Base-by-base conservation (phyloP, 2,113 vertebrate species). In the Paracanthobrama guichenoti region DNA sequence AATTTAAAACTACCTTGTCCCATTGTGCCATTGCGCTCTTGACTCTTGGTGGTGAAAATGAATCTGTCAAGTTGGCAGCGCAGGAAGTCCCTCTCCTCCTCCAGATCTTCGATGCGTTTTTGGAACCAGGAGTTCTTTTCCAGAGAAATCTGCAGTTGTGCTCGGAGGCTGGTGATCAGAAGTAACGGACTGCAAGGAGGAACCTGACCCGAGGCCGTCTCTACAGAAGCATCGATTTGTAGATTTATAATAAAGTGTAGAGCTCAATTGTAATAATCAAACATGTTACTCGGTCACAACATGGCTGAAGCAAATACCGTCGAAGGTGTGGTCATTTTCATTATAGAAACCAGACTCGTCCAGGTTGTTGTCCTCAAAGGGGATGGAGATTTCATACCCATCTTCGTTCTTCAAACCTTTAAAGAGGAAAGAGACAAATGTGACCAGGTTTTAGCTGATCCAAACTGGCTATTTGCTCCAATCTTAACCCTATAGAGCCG, bases 51-150 rank as follows among this genome's bases (percentile, higher is more conserved):
- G 7, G 90, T 94, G 66, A 93, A 93, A 88, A 97, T 96, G 92
- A 97, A 96, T 16, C 95, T 94, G 87, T 96, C 96, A 44, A 97
- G 91, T 89, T 97, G 96, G 66, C 96, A 96, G 24, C 96, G 94
- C 88, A 97, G 88, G 87, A 97, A 97, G 90, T 97, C 96, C 12
- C 96, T 90, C 73, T 97, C 96, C 83, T 97, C 96, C 90, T 97
- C 96, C 89, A 97, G 93, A 88, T 97, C 96, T 87, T 96, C 95
- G 0, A 96, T 97, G 82, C 96, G 94, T 48, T 96, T 96, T 94
- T 96, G 96, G 62, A 96, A 90, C 96, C 96, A 97, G 0, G 94
- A 93, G 86, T 97, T 97, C 88, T 96, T 95, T 91, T 97, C 96
- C 91, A 97, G 90, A 0, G 96, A 93, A 88, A 97, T 94, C 85